These are phyloP conservation scores for Pseudopodoces humilis DNA, from an alignment of 2,113 vertebrate species.

Conservation along the genomic window DNA sequence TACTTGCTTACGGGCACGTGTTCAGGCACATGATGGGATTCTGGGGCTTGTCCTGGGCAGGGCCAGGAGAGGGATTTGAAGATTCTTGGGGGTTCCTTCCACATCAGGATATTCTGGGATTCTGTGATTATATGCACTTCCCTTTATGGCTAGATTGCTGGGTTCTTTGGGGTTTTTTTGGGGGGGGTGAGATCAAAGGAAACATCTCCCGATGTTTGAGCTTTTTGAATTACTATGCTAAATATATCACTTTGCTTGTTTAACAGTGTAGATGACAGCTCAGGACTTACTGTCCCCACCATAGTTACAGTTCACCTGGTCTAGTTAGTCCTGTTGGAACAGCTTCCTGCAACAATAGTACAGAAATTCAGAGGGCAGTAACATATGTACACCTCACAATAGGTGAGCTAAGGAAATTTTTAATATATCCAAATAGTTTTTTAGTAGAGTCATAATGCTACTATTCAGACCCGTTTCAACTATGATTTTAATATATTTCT, in stretches of 20 bases:
- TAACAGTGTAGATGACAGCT: neutral
- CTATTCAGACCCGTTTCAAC: neutral
- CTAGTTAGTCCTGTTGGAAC: neutral
- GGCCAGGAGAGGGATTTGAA: neutral
- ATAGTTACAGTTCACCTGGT: neutral
- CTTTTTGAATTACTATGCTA: neutral
- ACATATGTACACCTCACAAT: neutral
- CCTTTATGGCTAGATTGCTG: neutral
- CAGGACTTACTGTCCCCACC: neutral
- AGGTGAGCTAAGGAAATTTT: neutral
- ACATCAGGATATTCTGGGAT: neutral
- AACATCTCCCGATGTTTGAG: neutral
- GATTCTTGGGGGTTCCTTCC: neutral
- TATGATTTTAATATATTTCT: neutral
- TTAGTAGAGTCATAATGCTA: neutral
- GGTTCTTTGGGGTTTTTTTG: neutral
- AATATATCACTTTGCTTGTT: neutral
- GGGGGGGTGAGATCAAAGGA: neutral
- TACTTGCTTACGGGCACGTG: neutral
- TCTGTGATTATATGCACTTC: neutral
- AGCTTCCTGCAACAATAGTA: neutral
- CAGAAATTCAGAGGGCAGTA: neutral
- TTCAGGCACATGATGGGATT: neutral
- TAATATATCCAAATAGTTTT: neutral
- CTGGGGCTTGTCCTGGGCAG: neutral